Evolutionary conservation across 2,113 vertebrate species (phyloP), one percentile per base, ranked within the genome.

Genomic region (Thoracochromis brauschi): DNA sequence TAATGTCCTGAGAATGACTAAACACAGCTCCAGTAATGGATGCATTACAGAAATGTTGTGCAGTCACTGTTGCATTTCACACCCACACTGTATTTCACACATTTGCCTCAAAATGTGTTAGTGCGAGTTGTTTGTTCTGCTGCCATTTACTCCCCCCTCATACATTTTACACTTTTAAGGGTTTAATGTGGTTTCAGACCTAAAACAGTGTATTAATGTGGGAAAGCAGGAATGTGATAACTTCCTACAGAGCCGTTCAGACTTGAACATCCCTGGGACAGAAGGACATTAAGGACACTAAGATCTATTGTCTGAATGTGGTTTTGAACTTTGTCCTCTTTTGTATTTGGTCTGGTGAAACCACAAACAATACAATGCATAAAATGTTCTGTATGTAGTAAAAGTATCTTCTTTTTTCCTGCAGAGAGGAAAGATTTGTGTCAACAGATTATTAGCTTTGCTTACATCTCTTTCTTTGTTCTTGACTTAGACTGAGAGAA

Each of bases 301-400:
- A 35, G 60, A 81, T 88, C 87, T 68, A 29, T 92, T 92, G 84
- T 93, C 71, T 71, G 83, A 89, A 54, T 92, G 90, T 51, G 88
- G 90, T 87, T 91, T 91, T 57, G 26, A 89, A 42, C 55, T 73
- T 71, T 78, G 29, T 38, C 45, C 88, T 82, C 26, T 31, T 90
- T 73, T 38, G 49, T 85, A 79, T 88, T 89, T 75, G 17, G 65
- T 80, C 81, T 86, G 71, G 73, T 60, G 10, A 57, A 84, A 81
- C 19, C 45, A 65, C 87, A 38, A 60, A 75, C 81, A 84, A 75
- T 80, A 55, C 24, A 68, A 84, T 82, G 57, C 38, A 16, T 81
- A 40, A 73, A 87, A 87, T 88, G 63, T 54, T 78, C 54, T 63
- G 2, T 40, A 45, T 83, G 85, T 26, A 57, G 33, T 26, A 54